Percentiles rank a stretch among this genome's conserved stretches.
Conservation (phyloP, 2,113 vertebrate genomes). For the Thymallus thymallus region DNA sequence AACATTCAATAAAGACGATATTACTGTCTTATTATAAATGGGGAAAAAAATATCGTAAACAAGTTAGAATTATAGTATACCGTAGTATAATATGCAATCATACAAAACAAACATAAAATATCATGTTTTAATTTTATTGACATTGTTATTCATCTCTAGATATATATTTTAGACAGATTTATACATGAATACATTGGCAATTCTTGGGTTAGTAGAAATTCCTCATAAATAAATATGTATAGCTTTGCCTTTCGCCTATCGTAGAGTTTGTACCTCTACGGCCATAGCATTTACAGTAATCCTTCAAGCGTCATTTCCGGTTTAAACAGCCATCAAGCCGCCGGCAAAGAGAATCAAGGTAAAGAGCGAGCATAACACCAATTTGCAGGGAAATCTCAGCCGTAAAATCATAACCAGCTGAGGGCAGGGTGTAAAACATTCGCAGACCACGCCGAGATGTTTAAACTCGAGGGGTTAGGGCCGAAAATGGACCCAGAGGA, state of each 20-base stretch:
- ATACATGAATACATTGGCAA: background rate
- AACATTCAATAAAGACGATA: too few relatives aligned
- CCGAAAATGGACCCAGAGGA: constrained; percentile 95
- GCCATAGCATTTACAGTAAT: constrained; percentile 22
- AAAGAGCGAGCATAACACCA: background rate
- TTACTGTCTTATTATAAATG: background rate
- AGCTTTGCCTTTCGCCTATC: background rate
- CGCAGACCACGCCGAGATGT: constrained; percentile 68
- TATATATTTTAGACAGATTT: background rate
- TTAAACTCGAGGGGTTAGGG: constrained; percentile 89
- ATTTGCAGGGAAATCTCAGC: background rate
- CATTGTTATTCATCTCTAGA: background rate
- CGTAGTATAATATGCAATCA: too few relatives aligned
- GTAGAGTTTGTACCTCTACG: constrained; percentile 38
- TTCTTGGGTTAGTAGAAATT: background rate
- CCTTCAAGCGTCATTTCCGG: constrained; percentile 6
- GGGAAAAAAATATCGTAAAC: too few relatives aligned
- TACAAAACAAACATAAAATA: too few relatives aligned
- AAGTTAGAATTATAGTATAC: too few relatives aligned
- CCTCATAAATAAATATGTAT: background rate
- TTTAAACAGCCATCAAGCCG: background rate
- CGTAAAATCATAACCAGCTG: background rate
- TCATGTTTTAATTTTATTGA: background rate
- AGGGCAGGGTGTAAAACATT: background rate
- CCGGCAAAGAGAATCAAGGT: background rate